Conservation (phyloP, 2,888 invertebrate species). For the Agrochola macilenta region DNA sequence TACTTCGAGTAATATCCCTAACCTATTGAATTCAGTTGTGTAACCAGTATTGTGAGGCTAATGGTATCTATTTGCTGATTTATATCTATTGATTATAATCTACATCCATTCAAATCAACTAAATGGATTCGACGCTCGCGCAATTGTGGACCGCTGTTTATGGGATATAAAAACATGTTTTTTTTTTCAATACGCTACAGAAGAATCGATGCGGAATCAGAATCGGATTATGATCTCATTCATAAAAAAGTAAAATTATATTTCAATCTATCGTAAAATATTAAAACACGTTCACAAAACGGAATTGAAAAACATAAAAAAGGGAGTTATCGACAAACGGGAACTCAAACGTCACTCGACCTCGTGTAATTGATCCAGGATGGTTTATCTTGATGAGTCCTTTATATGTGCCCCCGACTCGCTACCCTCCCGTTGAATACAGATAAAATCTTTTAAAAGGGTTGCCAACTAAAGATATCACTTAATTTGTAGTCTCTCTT, state of each 20-base stretch:
- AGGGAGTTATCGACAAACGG: slow-evolving; percentile 81
- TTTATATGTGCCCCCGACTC: slow-evolving; percentile 87
- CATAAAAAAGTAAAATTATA: slow-evolving; percentile 56
- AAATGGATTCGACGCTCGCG: slow-evolving; percentile 79
- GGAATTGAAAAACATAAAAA: slow-evolving; percentile 76
- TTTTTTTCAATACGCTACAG: slow-evolving; percentile 65
- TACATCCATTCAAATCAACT: slow-evolving; percentile 80
- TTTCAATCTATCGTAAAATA: slow-evolving; percentile 59
- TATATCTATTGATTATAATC: slow-evolving; percentile 83
- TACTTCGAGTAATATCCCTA: slow-evolving; percentile 61
- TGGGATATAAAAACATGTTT: slow-evolving; percentile 71
- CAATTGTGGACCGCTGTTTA: slow-evolving; percentile 77
- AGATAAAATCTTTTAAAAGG: slow-evolving; percentile 90
- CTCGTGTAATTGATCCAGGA: slow-evolving; percentile 90
- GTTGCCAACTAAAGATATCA: slow-evolving; percentile 90
- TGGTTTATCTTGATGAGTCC: slow-evolving; percentile 89
- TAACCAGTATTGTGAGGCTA: slow-evolving; percentile 77
- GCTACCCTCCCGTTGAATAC: slow-evolving; percentile 86
- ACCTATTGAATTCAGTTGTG: slow-evolving; percentile 75
- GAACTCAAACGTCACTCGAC: slow-evolving; percentile 85
- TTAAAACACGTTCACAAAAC: slow-evolving; percentile 70
- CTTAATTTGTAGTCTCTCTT: slow-evolving; percentile 90
- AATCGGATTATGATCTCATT: slow-evolving; percentile 73
- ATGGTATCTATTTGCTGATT: slow-evolving; percentile 84
- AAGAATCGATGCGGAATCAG: slow-evolving; percentile 73